A percentile compares a stretch with the other conserved stretches of the same genome.
phyloP scores from a whole-genome alignment of 2,113 vertebrate species.

The Dasypus novemcinctus region DNA sequence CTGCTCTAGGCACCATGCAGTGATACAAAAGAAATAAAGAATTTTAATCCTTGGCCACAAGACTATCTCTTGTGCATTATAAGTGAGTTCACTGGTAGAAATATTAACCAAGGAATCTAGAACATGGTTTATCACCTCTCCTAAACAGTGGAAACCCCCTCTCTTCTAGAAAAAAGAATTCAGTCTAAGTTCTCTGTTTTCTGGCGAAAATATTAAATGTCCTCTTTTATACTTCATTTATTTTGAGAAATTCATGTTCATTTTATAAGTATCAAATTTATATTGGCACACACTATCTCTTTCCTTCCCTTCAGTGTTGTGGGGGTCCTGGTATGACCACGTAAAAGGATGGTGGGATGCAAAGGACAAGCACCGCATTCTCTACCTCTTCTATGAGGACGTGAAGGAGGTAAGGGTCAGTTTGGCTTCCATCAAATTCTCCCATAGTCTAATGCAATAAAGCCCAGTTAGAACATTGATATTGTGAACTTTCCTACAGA shows the following conservation, averaged over 20 bases:
- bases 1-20: neutral
- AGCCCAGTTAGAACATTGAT: neutral
- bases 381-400: conserved; percentile 87
- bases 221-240: neutral
- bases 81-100: neutral
- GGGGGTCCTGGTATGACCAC: conserved; percentile 87
- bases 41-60: neutral
- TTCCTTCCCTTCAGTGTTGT: conserved; percentile 78
- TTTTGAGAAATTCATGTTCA: neutral
- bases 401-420: conserved; percentile 82
- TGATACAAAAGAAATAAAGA: neutral
- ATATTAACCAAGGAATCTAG: neutral
- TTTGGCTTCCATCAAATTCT: rapidly evolving
- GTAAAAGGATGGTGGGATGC: conserved; percentile 87
- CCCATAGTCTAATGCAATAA: neutral
- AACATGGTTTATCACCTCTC: neutral
- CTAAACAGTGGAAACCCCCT: neutral
- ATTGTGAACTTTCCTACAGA: rapidly evolving
- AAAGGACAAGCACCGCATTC: conserved; percentile 82
- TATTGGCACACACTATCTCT: neutral
- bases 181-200: neutral
- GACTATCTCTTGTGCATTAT: neutral
- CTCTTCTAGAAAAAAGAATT: neutral
- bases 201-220: neutral
- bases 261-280: neutral